Percentiles rank a stretch among this genome's conserved stretches.
phyloP scores from a whole-genome alignment of 2,113 vertebrate species.

The Elephantulus edwardii region DNA sequence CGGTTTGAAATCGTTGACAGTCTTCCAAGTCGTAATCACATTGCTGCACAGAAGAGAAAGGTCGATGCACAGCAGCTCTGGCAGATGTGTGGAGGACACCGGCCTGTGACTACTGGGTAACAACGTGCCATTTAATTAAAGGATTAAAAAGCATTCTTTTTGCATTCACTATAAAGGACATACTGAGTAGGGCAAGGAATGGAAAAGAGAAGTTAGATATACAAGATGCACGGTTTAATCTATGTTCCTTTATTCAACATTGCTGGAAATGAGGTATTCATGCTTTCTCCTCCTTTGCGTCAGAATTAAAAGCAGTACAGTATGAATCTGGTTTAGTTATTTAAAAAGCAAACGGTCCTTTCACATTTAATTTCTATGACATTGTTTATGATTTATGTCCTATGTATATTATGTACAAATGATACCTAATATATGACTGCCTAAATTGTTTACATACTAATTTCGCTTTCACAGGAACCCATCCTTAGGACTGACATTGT shows the following conservation, averaged over 20 bases:
- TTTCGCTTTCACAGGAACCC: too few species aligned
- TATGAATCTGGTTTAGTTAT: too few species aligned
- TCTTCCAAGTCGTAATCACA: constrained; percentile 70
- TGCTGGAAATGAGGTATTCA: constrained; percentile 33
- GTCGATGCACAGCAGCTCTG: constrained; percentile 69
- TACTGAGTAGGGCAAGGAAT: background rate
- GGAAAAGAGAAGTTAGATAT: constrained; percentile 26
- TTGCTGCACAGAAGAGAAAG: constrained; percentile 63
- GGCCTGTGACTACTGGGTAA: constrained; percentile 67
- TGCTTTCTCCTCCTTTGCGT: too few species aligned
- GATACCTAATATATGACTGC: too few species aligned
- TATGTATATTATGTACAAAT: too few species aligned
- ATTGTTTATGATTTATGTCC: too few species aligned
- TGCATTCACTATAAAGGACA: constrained; percentile 46
- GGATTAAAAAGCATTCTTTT: constrained; percentile 57
- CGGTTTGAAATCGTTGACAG: constrained; percentile 60
- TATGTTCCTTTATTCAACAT: constrained; percentile 26
- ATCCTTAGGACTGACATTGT: too few species aligned
- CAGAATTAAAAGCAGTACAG: too few species aligned
- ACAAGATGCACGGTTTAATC: constrained; percentile 13
- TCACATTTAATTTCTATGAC: too few species aligned
- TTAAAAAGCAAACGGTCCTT: too few species aligned
- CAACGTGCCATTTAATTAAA: constrained; percentile 72
- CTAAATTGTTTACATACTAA: too few species aligned
- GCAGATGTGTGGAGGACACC: constrained; percentile 68